Base-by-base conservation (phyloP, 2,113 vertebrate species). In the Phrynosoma platyrhinos region DNA sequence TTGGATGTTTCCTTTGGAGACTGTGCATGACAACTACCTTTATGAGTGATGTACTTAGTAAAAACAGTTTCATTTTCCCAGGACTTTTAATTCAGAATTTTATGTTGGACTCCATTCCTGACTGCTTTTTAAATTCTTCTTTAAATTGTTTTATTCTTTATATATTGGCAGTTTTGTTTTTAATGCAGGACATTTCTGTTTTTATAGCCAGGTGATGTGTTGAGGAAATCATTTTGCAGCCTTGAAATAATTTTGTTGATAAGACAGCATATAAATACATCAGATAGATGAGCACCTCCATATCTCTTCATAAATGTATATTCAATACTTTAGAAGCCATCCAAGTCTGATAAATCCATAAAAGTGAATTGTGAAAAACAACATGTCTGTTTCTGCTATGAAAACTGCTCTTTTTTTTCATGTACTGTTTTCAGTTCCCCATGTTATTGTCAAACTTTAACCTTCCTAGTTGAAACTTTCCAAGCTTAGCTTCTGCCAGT, bases 401-500 rank as follows among this genome's bases (percentile, higher is more conserved):
- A 82, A 69, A 25, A 52, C 25, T 76, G 58, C 23, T 10, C 23
- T 25, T 89, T 82, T 25, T 88, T 82, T 77, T 47, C 71, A 80
- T 52, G 47, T 52, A 80, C 71, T 42, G 9, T 27, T 62, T 85
- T 91, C 64, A 87, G 83, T 62, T 85, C 32, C 42, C 66, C 1
- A 0, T 80, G 85, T 86, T 25, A 77, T 42, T 0, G 0, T 87
- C 91, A 90, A 86, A 36, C 32, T 83, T 77, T 90, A 52, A 21
- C 82, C 64, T 88, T 87, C 47, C 66, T 6, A 8, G 84, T 86
- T 72, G 25, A 92, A 14, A 58, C 88, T 88, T 88, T 91, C 53
- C 62, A 86, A 47, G 83, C 83, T 87, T 87, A 12, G 25, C 87
- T 69, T 36, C 36, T 80, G 36, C 16, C 21, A 83, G 9, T 58